Evolutionary conservation across 2,797 vertebrate genomes (phyloP), one percentile per base, ranked within the genome.

Genomic region (Hemibagrus guttatus): DNA sequence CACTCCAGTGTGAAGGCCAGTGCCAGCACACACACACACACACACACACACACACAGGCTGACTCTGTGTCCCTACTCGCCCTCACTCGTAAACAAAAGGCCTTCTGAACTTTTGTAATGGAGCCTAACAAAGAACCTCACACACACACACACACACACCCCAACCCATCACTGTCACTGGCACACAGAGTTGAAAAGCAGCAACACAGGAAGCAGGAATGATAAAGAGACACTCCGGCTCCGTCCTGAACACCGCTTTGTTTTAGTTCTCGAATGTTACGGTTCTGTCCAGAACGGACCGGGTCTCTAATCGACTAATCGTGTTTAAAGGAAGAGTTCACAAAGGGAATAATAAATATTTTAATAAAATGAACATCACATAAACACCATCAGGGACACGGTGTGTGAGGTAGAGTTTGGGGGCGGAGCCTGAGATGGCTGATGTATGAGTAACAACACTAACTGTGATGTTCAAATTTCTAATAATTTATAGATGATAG

Each of bases 71-170:
- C 81, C 54, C 84, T n/a, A 42, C 21, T 85, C 59, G 58, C 88
- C 87, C 91, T 88, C 80, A 81, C 91, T 89, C 83, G 78, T 91
- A 93, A 93, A 94, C 93, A 92, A 94, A 91, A 85, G 90, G 58
- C 58, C 87, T 87, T 93, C 88, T 95, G 90, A 94, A 92, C 82
- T 88, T 63, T 75, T 72, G 81, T 89, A 94, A 90, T 92, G 89
- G 90, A 84, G 86, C 84, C 92, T 92, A 59, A 63, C 68, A 83
- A 66, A 68, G 81, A 72, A 42, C 49, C 46, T 54, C 79, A 23
- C 76, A 39, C 76, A 59, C 17, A 74, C 42, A n/a, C 39, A 23
- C 42, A 26, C 71, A 74, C 71, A 49, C 42, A n/a, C 6, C 4
- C 46, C 26, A 1, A 11, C 6, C 14, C 52, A 54, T 76, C 52